Base-by-base conservation (phyloP, 37 sponge, comb jelly and placozoan genomes). In the Beroe ovata region DNA sequence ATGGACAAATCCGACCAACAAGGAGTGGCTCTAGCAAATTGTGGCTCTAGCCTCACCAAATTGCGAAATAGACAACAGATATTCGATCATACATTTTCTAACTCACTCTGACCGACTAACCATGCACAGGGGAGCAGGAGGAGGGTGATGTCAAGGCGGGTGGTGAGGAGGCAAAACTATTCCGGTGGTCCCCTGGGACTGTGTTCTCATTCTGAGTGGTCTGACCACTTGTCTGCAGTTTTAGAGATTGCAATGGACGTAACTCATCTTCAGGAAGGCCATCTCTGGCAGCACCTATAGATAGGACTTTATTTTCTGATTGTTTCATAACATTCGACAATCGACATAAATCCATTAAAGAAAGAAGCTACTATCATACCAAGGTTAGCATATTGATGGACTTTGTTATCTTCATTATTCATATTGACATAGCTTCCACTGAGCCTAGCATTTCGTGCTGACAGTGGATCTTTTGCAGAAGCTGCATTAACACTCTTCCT, bases 311-410 rank as follows among this genome's bases (percentile, higher is more conserved):
- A 47, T 16, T 16, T n/a, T n/a, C n/a, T n/a, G n/a, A n/a, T n/a
- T n/a, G n/a, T n/a, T n/a, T n/a, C n/a, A n/a, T n/a, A n/a, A n/a
- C 59, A 58, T 58, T 58, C 16, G 16, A 58, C 59, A 58, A 58
- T 58, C 16, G 16, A 58, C 59, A 62, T n/a, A n/a, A n/a, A n/a
- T n/a, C n/a, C n/a, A n/a, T n/a, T n/a, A n/a, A n/a, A n/a, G n/a
- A n/a, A n/a, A n/a, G n/a, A n/a, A n/a, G n/a, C 54, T 6, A 16
- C 11, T 66, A 66, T 18, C 33, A 30, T 33, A 66, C 69, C 69
- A 34, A 66, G 36, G 69, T 66, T 66, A 66, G 69, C 69, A 32
- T 66, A 66, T 25, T 66, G 36, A 6, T 25, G 69, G 16, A 66
- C 2, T 19, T 66, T 66, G 36, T 37, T 66, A 30, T 66, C 25